phyloP scores from a whole-genome alignment of 2,888 invertebrate species.

The Tupiocoris notatus region DNA sequence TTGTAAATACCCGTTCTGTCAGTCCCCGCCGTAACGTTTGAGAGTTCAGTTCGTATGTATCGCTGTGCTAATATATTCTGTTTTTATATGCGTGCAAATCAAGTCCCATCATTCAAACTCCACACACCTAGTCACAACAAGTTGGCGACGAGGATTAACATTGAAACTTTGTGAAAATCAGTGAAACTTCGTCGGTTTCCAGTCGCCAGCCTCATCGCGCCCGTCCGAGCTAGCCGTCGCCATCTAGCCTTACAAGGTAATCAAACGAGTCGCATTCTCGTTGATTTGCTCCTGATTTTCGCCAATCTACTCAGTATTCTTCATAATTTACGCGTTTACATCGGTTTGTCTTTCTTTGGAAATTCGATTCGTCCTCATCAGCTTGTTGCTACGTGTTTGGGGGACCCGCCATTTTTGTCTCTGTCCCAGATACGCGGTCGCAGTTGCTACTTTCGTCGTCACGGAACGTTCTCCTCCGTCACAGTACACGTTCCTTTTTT shows the following conservation, averaged over 20 bases:
- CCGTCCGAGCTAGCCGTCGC: neutral
- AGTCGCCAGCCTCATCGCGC: neutral
- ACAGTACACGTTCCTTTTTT: neutral
- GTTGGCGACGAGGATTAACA: conserved; percentile 14
- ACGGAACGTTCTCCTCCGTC: neutral
- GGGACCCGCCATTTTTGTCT: neutral
- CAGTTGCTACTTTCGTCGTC: neutral
- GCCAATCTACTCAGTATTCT: neutral
- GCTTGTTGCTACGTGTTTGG: neutral
- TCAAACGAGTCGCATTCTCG: neutral
- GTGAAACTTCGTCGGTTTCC: neutral
- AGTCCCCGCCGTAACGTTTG: too few species aligned
- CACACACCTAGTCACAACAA: conserved; percentile 6
- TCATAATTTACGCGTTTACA: too few species aligned
- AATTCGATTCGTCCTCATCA: neutral
- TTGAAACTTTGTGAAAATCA: neutral
- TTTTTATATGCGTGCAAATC: neutral
- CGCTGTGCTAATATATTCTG: too few species aligned
- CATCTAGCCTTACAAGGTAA: neutral
- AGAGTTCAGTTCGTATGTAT: too few species aligned
- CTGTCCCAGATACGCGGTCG: neutral
- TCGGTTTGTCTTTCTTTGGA: neutral
- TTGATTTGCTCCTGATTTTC: neutral
- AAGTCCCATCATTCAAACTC: neutral
- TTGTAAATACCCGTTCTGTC: neutral